Base-by-base conservation (phyloP, 1,140 invertebrate genomes). In the Luehdorfia chinensis region DNA sequence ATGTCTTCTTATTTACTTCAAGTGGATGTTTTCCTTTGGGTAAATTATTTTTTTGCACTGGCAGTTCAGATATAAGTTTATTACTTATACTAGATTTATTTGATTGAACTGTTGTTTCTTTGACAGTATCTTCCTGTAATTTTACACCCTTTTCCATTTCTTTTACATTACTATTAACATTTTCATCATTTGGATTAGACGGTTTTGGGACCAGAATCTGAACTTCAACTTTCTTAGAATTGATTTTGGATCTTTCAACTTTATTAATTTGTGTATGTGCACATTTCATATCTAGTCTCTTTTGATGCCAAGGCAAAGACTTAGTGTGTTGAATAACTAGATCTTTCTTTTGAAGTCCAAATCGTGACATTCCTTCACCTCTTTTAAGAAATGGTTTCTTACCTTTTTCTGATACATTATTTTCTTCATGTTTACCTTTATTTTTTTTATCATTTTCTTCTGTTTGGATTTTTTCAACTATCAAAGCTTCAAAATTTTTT, bases 281-380 rank as follows among this genome's bases (percentile, higher is more conserved):
- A 37, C 15, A 30, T 23, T 57, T 55, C 4, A 14, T 57, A 32
- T 59, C 16, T 13, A 31, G 30, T 32, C 18, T 59, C 41, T 63
- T 66, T 59, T 61, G 66, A 39, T 52, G 60, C 83, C 83, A 86
- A 12, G 83, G 83, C 28, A 86, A 62, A 11, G 83, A 60, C 44
- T 76, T 75, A 44, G 79, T 84, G 18, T 73, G 78, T 53, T 83
- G 73, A 44, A 86, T 86, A 1, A 75, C 55, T 33, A 79, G 53
- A 59, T 73, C 61, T 23, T 72, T 70, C 56, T 76, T 81, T 7
- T 61, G 55, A 9, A 86, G 11, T 11, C 81, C 79, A 75, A 78
- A 81, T 14, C 81, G 55, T 6, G 75, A 57, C 59, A 74, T 78
- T 15, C 81, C 78, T 58, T 81, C 75, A 6, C 81, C 81, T 51